Percentiles rank a stretch among this genome's conserved stretches.
Conservation (phyloP, 2,113 vertebrate species). For the Cervus canadensis region DNA sequence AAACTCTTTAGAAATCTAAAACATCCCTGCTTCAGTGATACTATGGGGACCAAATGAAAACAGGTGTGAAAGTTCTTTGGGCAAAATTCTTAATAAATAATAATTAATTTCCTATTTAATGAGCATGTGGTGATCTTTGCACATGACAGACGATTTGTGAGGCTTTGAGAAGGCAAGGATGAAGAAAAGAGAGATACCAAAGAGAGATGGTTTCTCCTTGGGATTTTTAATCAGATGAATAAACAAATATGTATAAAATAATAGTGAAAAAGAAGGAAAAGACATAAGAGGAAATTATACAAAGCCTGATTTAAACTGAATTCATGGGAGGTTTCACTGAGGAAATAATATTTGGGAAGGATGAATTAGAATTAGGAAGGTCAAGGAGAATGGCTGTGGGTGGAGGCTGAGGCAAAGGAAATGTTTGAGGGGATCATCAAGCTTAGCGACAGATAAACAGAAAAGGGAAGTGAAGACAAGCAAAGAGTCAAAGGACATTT, state of each 20-base stretch:
- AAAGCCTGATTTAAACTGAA: not conserved
- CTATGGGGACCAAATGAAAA: not conserved
- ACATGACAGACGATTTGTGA: not conserved
- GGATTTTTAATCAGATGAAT: not conserved
- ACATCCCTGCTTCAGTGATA: not conserved
- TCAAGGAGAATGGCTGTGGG: not conserved
- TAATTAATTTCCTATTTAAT: not conserved
- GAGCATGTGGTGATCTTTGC: not conserved
- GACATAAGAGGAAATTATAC: not conserved
- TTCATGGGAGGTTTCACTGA: not conserved
- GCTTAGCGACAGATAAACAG: not conserved
- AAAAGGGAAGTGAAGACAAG: not conserved
- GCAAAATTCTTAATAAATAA: not conserved
- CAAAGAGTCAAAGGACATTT: not conserved
- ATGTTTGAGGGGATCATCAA: not conserved
- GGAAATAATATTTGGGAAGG: not conserved
- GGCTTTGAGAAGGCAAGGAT: not conserved
- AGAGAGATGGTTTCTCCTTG: not conserved
- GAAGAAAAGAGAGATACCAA: not conserved
- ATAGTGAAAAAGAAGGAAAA: not conserved
- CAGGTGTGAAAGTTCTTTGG: not conserved
- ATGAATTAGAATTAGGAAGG: not conserved
- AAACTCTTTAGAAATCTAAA: not conserved
- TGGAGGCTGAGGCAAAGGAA: not conserved
- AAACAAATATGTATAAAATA: not conserved